These are phyloP conservation scores for Osmoderma eremita DNA, from an alignment of 2,888 invertebrate species.

Conservation along the genomic window DNA sequence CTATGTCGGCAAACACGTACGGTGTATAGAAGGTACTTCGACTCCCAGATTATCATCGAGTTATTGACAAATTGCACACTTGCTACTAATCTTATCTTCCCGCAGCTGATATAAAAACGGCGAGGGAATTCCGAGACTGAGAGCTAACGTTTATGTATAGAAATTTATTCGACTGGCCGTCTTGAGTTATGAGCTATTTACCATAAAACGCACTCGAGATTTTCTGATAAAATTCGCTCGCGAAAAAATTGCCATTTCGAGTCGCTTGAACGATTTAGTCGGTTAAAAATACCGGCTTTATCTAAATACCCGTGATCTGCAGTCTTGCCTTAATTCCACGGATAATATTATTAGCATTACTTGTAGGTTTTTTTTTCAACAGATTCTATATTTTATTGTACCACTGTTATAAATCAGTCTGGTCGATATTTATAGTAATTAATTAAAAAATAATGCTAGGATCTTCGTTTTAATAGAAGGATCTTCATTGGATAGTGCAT, in stretches of 20 bases:
- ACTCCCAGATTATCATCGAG: slow-evolving; percentile 5
- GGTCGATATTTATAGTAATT: too few relatives aligned
- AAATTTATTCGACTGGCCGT: slow-evolving; percentile 22
- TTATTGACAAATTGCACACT: slow-evolving; percentile 35
- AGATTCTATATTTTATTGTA: too few relatives aligned
- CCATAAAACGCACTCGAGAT: slow-evolving; percentile 22
- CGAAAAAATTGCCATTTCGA: slow-evolving; percentile 16
- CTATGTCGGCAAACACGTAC: too few relatives aligned
- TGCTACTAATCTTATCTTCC: slow-evolving; percentile 29
- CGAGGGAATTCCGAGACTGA: slow-evolving; percentile 23
- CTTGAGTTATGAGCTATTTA: slow-evolving; percentile 26
- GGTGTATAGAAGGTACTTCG: slow-evolving; percentile 5
- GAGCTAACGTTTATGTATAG: slow-evolving; percentile 13
- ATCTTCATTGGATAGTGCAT: too few relatives aligned
- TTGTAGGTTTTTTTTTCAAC: background rate
- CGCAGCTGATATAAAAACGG: slow-evolving; percentile 17
- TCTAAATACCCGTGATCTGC: slow-evolving; percentile 19
- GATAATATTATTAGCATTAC: slow-evolving; percentile 10
- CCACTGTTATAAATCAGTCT: too few relatives aligned
- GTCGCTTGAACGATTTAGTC: slow-evolving; percentile 8
- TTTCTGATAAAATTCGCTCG: slow-evolving; percentile 27
- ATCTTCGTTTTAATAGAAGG: background rate
- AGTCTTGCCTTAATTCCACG: slow-evolving; percentile 9
- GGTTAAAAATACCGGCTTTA: slow-evolving; percentile 21
- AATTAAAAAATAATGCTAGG: too few relatives aligned